A percentile compares a stretch with the other conserved stretches of the same genome.
phyloP scores from a whole-genome alignment of 2,797 vertebrate species.

The Urophycis tenuis region DNA sequence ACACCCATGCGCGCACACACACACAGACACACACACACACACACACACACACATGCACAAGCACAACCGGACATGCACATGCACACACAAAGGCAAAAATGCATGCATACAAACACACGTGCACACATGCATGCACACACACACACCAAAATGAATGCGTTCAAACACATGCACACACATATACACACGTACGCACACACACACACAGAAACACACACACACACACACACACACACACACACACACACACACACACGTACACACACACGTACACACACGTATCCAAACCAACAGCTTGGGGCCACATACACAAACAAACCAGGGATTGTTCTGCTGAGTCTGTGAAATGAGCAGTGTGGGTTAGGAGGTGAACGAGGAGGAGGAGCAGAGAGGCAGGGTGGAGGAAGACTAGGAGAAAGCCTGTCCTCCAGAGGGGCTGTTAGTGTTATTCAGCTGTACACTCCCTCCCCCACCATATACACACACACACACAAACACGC shows the following conservation, averaged over 20 bases:
- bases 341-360: slow-evolving; percentile 27
- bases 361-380: slow-evolving; percentile 14
- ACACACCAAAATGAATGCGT: slow-evolving; percentile 1
- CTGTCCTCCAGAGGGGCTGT: background rate
- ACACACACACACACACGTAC: too few relatives aligned
- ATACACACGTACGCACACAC: background rate
- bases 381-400: background rate
- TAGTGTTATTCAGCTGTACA: slow-evolving; percentile 26
- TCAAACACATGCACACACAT: slow-evolving; percentile 3
- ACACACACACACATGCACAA: slow-evolving; percentile 15
- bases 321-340: slow-evolving; percentile 31
- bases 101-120: background rate
- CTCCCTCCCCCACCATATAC: slow-evolving; percentile 24
- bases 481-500: background rate
- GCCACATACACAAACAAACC: slow-evolving; percentile 30
- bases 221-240: slow-evolving; percentile 6
- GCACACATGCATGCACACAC: slow-evolving; percentile 2
- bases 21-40: slow-evolving; percentile 8
- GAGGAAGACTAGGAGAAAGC: background rate
- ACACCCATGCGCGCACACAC: background rate
- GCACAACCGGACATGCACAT: too few relatives aligned
- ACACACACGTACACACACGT: too few relatives aligned
- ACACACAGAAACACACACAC: too few relatives aligned
- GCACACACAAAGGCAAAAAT: too few relatives aligned
- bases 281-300: slow-evolving; percentile 11